phyloP scores from a whole-genome alignment of 2,113 vertebrate species.

The Columba livia region DNA sequence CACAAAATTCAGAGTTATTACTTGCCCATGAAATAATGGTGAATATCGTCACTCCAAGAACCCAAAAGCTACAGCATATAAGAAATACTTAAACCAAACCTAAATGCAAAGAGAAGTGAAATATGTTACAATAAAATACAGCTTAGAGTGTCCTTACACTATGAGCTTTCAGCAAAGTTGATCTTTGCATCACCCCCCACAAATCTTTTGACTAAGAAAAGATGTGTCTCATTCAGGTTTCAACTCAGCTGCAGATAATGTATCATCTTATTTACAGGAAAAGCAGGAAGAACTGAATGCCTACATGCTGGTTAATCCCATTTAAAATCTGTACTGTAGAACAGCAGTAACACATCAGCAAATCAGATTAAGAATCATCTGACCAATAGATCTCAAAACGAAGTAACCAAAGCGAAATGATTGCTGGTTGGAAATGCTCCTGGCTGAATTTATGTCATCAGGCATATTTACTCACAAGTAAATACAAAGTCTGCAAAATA shows the following conservation, averaged over 20 bases:
- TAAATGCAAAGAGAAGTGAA: slow-evolving; percentile 41
- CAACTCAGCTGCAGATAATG: neutral
- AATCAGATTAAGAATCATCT: neutral
- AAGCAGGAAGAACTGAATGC: neutral
- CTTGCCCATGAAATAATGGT: neutral
- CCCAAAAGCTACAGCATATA: neutral
- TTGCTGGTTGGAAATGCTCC: neutral
- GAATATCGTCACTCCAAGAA: neutral
- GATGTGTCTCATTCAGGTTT: neutral
- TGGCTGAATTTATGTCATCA: neutral
- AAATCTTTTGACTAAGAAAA: slow-evolving; percentile 20
- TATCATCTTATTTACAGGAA: neutral
- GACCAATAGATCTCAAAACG: neutral
- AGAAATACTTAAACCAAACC: slow-evolving; percentile 19
- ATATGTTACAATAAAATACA: slow-evolving; percentile 27
- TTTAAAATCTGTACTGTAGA: neutral
- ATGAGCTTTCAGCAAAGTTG: slow-evolving; percentile 1
- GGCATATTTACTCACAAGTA: neutral
- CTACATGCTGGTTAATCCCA: neutral
- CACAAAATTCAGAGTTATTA: neutral
- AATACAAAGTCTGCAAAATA: neutral
- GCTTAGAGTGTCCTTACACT: neutral
- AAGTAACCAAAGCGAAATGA: neutral
- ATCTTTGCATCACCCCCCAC: neutral
- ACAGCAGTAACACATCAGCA: neutral